Evolutionary conservation across 2,113 vertebrate genomes (phyloP), one percentile per base, ranked within the genome.

Genomic region (Actenoides hombroni): DNA sequence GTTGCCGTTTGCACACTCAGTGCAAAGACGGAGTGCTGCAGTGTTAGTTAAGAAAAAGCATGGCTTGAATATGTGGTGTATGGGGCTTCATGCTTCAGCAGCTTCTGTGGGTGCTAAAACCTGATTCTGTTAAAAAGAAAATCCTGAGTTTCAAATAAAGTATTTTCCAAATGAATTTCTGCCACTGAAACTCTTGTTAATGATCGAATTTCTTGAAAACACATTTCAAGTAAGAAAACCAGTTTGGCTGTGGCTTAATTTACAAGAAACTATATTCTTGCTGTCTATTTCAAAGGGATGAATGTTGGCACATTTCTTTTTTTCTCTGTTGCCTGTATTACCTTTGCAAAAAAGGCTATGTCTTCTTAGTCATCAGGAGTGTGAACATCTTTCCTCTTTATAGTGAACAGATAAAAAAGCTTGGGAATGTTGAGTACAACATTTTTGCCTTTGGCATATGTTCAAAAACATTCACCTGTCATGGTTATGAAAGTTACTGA

Each of bases 61-160:
- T 5, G n/a, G 28, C 48, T 49, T 13, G 19, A 39, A 37, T 19
- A 1, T 3, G 14, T 31, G 69, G 9, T 63, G 1, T 21, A 0
- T 2, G 15, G 24, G 16, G 24, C n/a, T 64, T 19, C 11, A 3
- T 7, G 7, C 49, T 53, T 61, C 73, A 40, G 42, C 64, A 53
- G 7, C 46, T 89, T 25, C 68, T 3, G 0, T n/a, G 15, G 18
- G 3, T 26, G 15, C 44, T 59, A 60, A 40, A 88, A 70, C 21
- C 31, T 37, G 7, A n/a, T 84, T 63, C 31, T 56, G 8, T 46
- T 68, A 68, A 13, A 49, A 86, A 48, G 12, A 51, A 76, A 79
- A 56, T 40, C 0, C 9, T 10, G 11, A 44, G 14, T 76, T 73
- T 83, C 4, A 26, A n/a, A 73, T 5, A 48, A 31, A n/a, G 3